Evolutionary conservation across 2,888 invertebrate genomes (phyloP), one percentile per base, ranked within the genome.

Genomic region (Andrena chrysosceles): DNA sequence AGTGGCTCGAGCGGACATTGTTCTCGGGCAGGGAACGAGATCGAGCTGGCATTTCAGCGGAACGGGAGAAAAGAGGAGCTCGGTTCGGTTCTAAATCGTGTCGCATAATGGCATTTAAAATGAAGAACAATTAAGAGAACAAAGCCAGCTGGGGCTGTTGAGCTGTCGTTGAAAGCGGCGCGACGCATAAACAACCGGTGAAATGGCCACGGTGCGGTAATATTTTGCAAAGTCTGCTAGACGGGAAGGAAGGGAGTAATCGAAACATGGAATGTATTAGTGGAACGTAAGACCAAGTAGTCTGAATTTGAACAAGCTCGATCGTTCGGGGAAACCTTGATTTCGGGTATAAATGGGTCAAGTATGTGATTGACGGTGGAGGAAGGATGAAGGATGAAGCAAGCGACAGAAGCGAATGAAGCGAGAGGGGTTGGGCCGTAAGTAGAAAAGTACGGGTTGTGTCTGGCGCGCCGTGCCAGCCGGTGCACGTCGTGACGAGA

Each of bases 391-490:
- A 59, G 31, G 31, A 2, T 26, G 26, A 26, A 60, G 73, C 69
- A 73, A 74, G 49, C 59, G 59, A 49, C 66, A 69, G 74, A 71
- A 72, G 52, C 48, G 54, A 48, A 64, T 29, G 72, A 68, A 67
- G 54, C 63, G 56, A 26, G 71, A 49, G 71, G 66, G 77, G 73
- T 62, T 63, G 67, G 74, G 56, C 56, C 56, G 83, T 64, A 84
- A 91, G 91, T 91, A 91, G 91, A 91, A 90, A 82, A 91, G 87
- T 80, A 81, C 68, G 75, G 76, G 66, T 89, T 87, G 86, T 87
- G 91, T 89, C 91, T 90, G 91, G 85, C 91, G 69, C 69, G 73
- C 84, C 85, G 91, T 91, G 85, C 91, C 91, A 91, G 90, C 83
- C 90, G 84, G 91, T 90, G 85, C 87, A 85, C 84, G 82, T 89